Evolutionary conservation across 1,140 invertebrate species (phyloP).

Genomic region (Saccostrea cuccullata): DNA sequence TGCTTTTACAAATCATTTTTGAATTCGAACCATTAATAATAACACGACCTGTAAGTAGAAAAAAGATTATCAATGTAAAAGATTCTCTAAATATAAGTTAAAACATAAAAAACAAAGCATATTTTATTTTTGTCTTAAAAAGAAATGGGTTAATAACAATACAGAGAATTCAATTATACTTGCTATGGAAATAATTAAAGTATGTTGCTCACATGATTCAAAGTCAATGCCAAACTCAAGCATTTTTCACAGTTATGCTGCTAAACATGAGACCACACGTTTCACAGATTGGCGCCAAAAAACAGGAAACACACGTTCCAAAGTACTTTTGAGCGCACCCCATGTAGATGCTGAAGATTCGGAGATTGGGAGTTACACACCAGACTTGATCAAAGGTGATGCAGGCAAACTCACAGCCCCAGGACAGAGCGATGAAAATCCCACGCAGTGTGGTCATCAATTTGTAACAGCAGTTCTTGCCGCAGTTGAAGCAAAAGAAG

Average conservation of each 20-base stretch:
- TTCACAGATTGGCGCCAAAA: conserved; percentile 72
- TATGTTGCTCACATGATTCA: no score
- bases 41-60: no score
- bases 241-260: conserved; percentile 43
- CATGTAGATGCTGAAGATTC: conserved; percentile 81
- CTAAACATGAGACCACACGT: conserved; percentile 43
- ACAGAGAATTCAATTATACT: no score
- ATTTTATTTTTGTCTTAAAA: no score
- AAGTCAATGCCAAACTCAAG: neutral
- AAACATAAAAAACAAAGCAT: no score
- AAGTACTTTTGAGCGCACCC: conserved; percentile 82
- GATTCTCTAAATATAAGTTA: no score
- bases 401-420: conserved; percentile 87
- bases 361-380: conserved; percentile 73
- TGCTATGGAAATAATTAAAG: no score
- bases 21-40: no score
- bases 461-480: conserved; percentile 86
- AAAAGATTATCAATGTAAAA: no score
- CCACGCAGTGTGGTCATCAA: conserved; percentile 84
- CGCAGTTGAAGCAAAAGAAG: conserved; percentile 84
- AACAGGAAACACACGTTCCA: conserved; percentile 81
- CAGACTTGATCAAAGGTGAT: conserved; percentile 82
- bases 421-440: conserved; percentile 83
- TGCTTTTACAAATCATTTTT: no score
- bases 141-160: no score